Evolutionary conservation across 1,140 invertebrate species (phyloP).

Genomic region (Dryas iulia): DNA sequence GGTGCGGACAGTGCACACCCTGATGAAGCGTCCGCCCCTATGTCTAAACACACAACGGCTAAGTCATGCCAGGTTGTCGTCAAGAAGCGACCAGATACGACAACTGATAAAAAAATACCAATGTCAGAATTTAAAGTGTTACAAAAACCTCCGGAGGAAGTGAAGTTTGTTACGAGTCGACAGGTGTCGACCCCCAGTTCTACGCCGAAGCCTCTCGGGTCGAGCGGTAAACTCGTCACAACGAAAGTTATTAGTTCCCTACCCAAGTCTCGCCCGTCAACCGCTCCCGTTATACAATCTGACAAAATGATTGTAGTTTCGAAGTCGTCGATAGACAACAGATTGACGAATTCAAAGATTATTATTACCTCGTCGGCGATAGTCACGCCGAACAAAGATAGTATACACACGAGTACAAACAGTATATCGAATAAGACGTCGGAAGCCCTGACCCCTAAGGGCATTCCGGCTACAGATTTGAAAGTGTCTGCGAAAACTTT

Average conservation of each 20-base stretch:
- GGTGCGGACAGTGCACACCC: conserved; percentile 56
- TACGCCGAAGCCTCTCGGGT: conserved; percentile 60
- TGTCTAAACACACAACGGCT: conserved; percentile 42
- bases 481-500: conserved; percentile 78
- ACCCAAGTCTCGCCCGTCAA: conserved; percentile 49
- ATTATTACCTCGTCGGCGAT: conserved; percentile 60
- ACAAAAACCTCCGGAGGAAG: conserved; percentile 66
- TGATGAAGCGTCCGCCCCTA: conserved; percentile 48
- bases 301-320: conserved; percentile 79
- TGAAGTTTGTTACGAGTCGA: conserved; percentile 70
- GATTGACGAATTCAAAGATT: conserved; percentile 63
- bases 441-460: conserved; percentile 70
- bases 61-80: conserved; percentile 74
- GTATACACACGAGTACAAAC: conserved; percentile 42
- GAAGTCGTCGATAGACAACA: conserved; percentile 59
- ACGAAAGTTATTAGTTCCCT: conserved; percentile 71
- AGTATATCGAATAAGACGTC: conserved; percentile 51
- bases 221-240: conserved; percentile 65
- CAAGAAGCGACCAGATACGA: conserved; percentile 58
- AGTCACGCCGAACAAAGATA: conserved; percentile 54
- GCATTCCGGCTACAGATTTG: conserved; percentile 73
- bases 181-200: conserved; percentile 64
- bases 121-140: conserved; percentile 71
- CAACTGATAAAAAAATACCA: conserved; percentile 68
- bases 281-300: conserved; percentile 44